phyloP scores from a whole-genome alignment of 2,888 invertebrate species.

The Isoperla grammatica region DNA sequence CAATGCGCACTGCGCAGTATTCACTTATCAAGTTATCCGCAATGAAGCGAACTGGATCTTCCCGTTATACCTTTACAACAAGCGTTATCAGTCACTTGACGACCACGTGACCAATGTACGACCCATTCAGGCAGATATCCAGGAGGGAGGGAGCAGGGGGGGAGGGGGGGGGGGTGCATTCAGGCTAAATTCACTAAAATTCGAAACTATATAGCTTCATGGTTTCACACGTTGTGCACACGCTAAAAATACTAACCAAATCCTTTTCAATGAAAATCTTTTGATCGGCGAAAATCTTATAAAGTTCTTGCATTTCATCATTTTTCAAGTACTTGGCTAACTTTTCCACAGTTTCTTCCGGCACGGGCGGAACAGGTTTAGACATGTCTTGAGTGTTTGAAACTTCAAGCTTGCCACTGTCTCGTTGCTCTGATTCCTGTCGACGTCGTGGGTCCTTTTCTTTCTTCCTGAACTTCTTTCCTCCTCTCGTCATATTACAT shows the following conservation, averaged over 20 bases:
- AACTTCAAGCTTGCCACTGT: slow-evolving; percentile 14
- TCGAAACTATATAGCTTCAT: no score
- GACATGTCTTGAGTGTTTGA: not conserved
- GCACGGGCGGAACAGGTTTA: not conserved
- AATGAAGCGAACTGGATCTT: no score
- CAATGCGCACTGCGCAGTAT: no score
- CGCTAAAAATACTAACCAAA: slow-evolving; percentile 39
- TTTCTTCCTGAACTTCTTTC: slow-evolving; percentile 21
- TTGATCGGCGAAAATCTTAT: slow-evolving; percentile 34
- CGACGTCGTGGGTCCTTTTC: slow-evolving; percentile 18
- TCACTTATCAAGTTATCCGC: no score
- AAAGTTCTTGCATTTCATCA: slow-evolving; percentile 39
- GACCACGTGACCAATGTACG: no score
- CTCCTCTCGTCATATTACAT: slow-evolving; percentile 22
- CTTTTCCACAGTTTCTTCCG: slow-evolving; percentile 11
- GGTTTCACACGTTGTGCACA: no score
- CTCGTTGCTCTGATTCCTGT: not conserved
- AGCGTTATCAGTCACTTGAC: no score
- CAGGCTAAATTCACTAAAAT: no score
- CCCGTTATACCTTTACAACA: no score
- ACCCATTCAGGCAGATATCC: no score
- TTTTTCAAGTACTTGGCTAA: slow-evolving; percentile 36
- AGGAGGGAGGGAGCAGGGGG: no score
- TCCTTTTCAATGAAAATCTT: slow-evolving; percentile 33
- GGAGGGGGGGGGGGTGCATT: no score